Evolutionary conservation across 2,888 invertebrate species (phyloP).

Genomic region (Mechanitis mazaeus): DNA sequence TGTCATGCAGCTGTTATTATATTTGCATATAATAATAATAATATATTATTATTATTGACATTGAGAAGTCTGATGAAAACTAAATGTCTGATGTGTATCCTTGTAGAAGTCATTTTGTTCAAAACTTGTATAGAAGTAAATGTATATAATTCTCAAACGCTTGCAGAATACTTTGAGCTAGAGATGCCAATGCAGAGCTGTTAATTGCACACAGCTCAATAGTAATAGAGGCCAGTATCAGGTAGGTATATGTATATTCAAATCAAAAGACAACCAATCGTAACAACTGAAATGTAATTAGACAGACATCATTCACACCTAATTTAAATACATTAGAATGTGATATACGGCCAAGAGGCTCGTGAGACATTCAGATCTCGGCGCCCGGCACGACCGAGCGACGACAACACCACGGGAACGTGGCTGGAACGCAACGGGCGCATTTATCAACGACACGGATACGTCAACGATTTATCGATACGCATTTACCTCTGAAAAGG

Average conservation of each 20-base stretch:
- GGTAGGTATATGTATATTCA: neutral
- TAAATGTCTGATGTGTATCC: neutral
- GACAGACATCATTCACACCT: constrained; percentile 60
- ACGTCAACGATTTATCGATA: constrained; percentile 45
- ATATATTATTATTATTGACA: constrained; percentile 10
- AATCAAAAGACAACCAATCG: neutral
- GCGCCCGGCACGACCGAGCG: constrained; percentile 21
- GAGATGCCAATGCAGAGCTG: too few relatives aligned
- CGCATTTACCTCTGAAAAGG: constrained; percentile 59
- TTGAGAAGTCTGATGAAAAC: constrained; percentile 2
- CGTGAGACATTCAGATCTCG: constrained; percentile 24
- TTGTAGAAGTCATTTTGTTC: neutral
- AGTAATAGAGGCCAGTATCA: too few relatives aligned
- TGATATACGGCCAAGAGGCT: constrained; percentile 19
- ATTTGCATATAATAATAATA: neutral
- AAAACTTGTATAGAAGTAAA: neutral
- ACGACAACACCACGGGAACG: constrained; percentile 30
- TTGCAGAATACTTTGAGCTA: too few relatives aligned
- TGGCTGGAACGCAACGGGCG: constrained; percentile 24
- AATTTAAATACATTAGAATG: constrained; percentile 32
- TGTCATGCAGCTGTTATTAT: constrained; percentile 25
- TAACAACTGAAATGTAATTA: constrained; percentile 37
- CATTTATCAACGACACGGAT: constrained; percentile 25
- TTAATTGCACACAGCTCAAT: too few relatives aligned
- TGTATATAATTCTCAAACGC: too few relatives aligned